Conservation (phyloP, 2,888 invertebrate genomes). For the Amphimallon solstitiale region DNA sequence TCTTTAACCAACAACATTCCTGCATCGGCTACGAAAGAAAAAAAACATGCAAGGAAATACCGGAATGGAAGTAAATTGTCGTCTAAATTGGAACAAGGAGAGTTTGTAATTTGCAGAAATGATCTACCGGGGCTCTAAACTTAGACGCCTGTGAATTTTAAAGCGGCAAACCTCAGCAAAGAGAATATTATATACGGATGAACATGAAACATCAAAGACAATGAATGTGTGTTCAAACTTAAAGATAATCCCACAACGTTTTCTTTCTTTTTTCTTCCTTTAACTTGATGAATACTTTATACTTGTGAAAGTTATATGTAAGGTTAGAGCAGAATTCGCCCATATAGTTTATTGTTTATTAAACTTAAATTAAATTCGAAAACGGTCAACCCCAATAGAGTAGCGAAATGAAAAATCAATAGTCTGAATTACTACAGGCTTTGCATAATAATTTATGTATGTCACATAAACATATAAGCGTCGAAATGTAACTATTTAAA, state of each 20-base stretch:
- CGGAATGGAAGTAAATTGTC: slow-evolving; percentile 31
- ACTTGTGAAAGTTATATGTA: not conserved
- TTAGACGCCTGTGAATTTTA: slow-evolving; percentile 45
- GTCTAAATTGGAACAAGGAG: slow-evolving; percentile 41
- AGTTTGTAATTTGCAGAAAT: slow-evolving; percentile 40
- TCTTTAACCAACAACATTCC: not conserved
- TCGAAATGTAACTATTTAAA: too few relatives aligned
- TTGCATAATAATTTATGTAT: too few relatives aligned
- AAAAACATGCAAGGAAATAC: slow-evolving; percentile 15
- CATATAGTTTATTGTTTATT: slow-evolving; percentile 8
- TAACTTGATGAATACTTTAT: slow-evolving; percentile 25
- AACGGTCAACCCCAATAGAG: not conserved
- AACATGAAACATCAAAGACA: slow-evolving; percentile 38
- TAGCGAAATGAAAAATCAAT: not conserved
- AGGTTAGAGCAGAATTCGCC: not conserved
- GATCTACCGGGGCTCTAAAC: slow-evolving; percentile 39
- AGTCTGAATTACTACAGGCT: too few relatives aligned
- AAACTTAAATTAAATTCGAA: not conserved
- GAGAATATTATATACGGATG: slow-evolving; percentile 48
- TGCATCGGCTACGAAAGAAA: not conserved
- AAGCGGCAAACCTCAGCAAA: slow-evolving; percentile 45
- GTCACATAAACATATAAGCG: too few relatives aligned
- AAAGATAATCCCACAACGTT: slow-evolving; percentile 29
- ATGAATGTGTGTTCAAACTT: slow-evolving; percentile 38
- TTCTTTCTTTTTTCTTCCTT: slow-evolving; percentile 21